Evolutionary conservation across 2,888 invertebrate genomes (phyloP), one percentile per base, ranked within the genome.

Genomic region (Mythimna impura): DNA sequence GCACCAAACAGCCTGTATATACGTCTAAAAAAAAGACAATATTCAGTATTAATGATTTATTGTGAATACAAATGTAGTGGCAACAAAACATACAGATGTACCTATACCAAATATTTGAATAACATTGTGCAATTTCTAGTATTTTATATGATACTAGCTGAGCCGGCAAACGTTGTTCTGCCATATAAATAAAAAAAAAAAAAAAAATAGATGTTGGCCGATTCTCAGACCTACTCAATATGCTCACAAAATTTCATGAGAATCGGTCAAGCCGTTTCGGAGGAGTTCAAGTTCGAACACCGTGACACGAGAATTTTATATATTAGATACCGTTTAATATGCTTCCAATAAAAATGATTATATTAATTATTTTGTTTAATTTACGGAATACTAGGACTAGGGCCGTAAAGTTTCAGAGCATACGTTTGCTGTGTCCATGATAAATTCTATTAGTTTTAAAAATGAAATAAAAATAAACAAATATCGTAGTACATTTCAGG

Each of bases 101-200:
- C n/a, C 90, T 90, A 89, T 90, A 91, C 94, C 93, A 94, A 94
- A 93, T 87, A 91, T 66, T 78, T 73, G 10, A 82, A 83, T 81
- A 85, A 83, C 75, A 76, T 86, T 83, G 88, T 87, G 88, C 85
- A 89, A 89, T 87, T 83, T 72, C 69, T 74, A 79, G 68, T 66
- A 77, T 60, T 71, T 58, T 61, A 58, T 60, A 77, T n/a, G n/a
- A n/a, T n/a, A n/a, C n/a, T n/a, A n/a, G n/a, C n/a, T n/a, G n/a
- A n/a, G n/a, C n/a, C n/a, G n/a, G n/a, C n/a, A n/a, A n/a, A n/a
- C n/a, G n/a, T n/a, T n/a, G n/a, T n/a, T n/a, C n/a, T n/a, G n/a
- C n/a, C n/a, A n/a, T n/a, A n/a, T n/a, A n/a, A n/a, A n/a, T n/a
- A n/a, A n/a, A n/a, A n/a, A n/a, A n/a, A n/a, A n/a, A n/a, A n/a